Evolutionary conservation across 2,888 invertebrate genomes (phyloP).

Genomic region (Stenurella melanura): DNA sequence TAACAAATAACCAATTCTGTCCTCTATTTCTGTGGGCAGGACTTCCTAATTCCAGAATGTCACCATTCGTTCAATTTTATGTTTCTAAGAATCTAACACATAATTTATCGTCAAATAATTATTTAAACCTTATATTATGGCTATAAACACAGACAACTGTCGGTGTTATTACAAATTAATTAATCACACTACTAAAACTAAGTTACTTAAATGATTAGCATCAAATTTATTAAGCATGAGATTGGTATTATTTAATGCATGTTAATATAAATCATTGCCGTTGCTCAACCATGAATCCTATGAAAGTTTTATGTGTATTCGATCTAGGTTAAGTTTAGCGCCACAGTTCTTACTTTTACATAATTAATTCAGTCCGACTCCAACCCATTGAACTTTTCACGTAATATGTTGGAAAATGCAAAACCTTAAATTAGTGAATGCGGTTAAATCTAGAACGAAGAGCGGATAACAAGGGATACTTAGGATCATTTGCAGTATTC

Average conservation of each 20-base stretch:
- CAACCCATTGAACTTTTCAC: background rate
- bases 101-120: background rate
- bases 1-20: background rate
- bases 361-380: slow-evolving; percentile 3
- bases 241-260: background rate
- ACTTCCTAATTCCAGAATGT: background rate
- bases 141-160: background rate
- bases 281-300: slow-evolving; percentile 21
- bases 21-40: background rate
- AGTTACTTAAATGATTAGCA: background rate
- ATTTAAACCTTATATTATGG: background rate
- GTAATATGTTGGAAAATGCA: background rate
- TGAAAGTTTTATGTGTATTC: background rate
- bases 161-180: background rate
- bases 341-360: slow-evolving; percentile 9
- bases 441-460: no score
- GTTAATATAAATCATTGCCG: background rate
- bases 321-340: slow-evolving; percentile 37
- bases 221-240: background rate
- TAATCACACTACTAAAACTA: background rate
- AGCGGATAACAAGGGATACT: no score
- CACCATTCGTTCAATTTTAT: background rate
- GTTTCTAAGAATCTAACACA: background rate
- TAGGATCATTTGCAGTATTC: no score
- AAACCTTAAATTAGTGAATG: no score